These are phyloP conservation scores for Campaea margaritaria DNA, from an alignment of 2,888 invertebrate genomes.

Conservation along the genomic window DNA sequence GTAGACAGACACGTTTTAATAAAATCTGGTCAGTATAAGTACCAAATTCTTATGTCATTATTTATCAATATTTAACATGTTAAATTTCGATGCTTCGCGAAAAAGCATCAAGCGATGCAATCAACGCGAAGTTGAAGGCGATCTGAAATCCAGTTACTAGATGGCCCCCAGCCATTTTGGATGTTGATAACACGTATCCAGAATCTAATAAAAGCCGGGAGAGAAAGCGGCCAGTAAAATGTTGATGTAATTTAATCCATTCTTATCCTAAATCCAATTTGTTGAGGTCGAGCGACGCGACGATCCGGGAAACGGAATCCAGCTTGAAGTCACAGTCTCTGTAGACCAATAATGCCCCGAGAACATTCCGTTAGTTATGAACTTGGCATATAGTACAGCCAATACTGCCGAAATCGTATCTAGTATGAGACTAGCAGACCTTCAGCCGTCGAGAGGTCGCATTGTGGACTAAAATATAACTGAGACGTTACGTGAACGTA, in stretches of 20 bases:
- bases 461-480: slow-evolving; percentile 59
- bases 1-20: neutral
- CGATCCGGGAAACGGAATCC: slow-evolving; percentile 22
- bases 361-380: slow-evolving; percentile 27
- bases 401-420: slow-evolving; percentile 46
- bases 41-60: too few species aligned
- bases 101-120: slow-evolving; percentile 4
- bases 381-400: slow-evolving; percentile 47
- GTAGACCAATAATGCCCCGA: slow-evolving; percentile 23
- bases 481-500: slow-evolving; percentile 49
- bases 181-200: slow-evolving; percentile 31
- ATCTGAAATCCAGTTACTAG: slow-evolving; percentile 17
- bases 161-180: slow-evolving; percentile 8
- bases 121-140: slow-evolving; percentile 5
- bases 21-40: neutral
- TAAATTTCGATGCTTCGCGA: neutral
- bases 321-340: slow-evolving; percentile 18
- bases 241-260: slow-evolving; percentile 38
- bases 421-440: slow-evolving; percentile 55
- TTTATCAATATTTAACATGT: neutral
- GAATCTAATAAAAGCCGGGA: slow-evolving; percentile 31
- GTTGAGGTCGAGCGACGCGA: slow-evolving; percentile 22
- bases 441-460: slow-evolving; percentile 63
- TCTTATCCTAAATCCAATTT: slow-evolving; percentile 37
- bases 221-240: slow-evolving; percentile 29